Percentiles rank a stretch among this genome's conserved stretches.
Conservation (phyloP, 2,797 vertebrate species). For the Melanotaenia trifasciata region DNA sequence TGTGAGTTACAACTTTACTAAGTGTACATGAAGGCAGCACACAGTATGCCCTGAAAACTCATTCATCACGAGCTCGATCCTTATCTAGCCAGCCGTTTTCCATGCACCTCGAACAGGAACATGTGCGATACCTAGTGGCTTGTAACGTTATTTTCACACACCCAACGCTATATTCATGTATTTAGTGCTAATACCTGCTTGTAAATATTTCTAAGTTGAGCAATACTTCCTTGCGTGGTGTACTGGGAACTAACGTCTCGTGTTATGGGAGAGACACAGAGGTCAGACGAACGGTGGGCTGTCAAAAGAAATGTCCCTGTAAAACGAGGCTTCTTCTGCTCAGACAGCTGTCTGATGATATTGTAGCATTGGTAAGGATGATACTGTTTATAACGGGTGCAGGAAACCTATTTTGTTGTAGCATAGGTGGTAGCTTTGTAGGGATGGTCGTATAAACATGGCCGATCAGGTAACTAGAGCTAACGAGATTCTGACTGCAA, state of each 20-base stretch:
- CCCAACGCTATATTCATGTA: neutral
- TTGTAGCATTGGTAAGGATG: slow-evolving; percentile 65
- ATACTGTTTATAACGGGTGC: neutral
- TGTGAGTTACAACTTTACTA: neutral
- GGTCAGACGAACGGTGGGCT: slow-evolving; percentile 66
- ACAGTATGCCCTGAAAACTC: slow-evolving; percentile 31
- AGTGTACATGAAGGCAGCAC: slow-evolving; percentile 37
- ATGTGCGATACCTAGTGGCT: slow-evolving; percentile 1
- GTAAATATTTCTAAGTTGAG: neutral
- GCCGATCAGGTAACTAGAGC: slow-evolving; percentile 64
- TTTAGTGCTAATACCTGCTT: neutral
- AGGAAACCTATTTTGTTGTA: neutral
- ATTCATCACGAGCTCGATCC: slow-evolving; percentile 53
- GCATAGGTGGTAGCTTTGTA: slow-evolving; percentile 22
- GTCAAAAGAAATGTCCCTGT: slow-evolving; percentile 66
- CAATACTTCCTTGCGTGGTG: slow-evolving; percentile 14
- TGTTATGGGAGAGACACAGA: slow-evolving; percentile 77
- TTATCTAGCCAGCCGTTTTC: slow-evolving; percentile 30
- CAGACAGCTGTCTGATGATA: slow-evolving; percentile 46
- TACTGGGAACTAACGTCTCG: slow-evolving; percentile 38
- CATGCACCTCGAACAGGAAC: slow-evolving; percentile 1
- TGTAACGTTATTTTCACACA: neutral
- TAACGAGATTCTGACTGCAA: slow-evolving; percentile 58
- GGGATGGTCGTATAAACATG: slow-evolving; percentile 60
- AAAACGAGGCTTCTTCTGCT: slow-evolving; percentile 43